Base-by-base conservation (phyloP, 1,140 invertebrate species). In the Heliconius hewitsoni region DNA sequence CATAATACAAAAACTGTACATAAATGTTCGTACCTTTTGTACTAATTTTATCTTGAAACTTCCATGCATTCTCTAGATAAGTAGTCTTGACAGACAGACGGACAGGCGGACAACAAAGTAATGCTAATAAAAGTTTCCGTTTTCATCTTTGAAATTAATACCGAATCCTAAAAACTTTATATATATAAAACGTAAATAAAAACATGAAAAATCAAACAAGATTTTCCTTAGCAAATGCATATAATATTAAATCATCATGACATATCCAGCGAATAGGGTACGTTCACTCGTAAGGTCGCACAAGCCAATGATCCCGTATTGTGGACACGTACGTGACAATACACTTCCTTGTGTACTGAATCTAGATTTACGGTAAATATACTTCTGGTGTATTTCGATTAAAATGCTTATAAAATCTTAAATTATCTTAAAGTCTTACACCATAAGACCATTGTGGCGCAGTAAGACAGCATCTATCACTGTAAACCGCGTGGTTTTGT, bases 271-370 rank as follows among this genome's bases (percentile, higher is more conserved):
- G 60, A 27, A 37, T 8, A n/a, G 74, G 60, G 52, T 27, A 37
- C 60, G 55, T 34, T 19, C 18, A 52, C 5, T 18, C 50, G 50
- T 16, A 42, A 55, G 74, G 42, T 46, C 78, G 16, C 46, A 8
- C 18, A 76, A 80, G 74, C 78, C 73, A 72, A 76, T 76, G 74
- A 80, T 80, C 78, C 74, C 34, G 37, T 80, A 46, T 76, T 80
- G 74, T 52, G 70, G 72, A 46, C 55, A 55, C 46, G 78, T 73
- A 76, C 73, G 74, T 72, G 78, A 76, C 42, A 52, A 66, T 6
- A 57, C 46, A 34, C 37, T 55, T 37, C 8, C 72, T 74, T 78
- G 27, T 73, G 66, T 11, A 74, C 60, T 55, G 37, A 66, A 37
- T 75, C 55, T 39, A 57, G 57, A 66, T 66, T 66, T 30, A 66